These are phyloP conservation scores for Drosophila anomelani DNA, from an alignment of 2,888 invertebrate species.

Conservation along the genomic window DNA sequence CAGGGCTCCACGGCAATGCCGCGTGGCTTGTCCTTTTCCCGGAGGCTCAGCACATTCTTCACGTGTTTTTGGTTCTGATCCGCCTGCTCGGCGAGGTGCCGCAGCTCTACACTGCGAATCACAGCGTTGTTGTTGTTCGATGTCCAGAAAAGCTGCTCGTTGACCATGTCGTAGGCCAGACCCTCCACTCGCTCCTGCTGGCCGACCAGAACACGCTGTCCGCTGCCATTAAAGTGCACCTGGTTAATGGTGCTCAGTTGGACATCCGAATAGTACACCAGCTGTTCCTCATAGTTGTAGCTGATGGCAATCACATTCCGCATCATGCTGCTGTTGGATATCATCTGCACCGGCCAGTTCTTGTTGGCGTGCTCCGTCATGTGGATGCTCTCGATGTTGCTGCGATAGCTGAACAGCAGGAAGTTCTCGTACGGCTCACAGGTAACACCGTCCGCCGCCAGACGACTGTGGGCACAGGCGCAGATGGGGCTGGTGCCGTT, in stretches of 20 bases:
- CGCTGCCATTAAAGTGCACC: constrained; percentile 92
- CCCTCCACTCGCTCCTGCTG: constrained; percentile 95
- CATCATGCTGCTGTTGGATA: constrained; percentile 90
- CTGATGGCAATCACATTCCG: constrained; percentile 94
- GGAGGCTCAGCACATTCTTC: constrained; percentile 87
- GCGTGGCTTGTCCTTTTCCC: constrained; percentile 91
- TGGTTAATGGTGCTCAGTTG: constrained; percentile 93
- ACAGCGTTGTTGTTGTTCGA: constrained; percentile 92
- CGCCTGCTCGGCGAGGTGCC: constrained; percentile 55
- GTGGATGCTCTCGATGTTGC: constrained; percentile 92
- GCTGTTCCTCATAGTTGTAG: constrained; percentile 89
- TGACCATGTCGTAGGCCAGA: constrained; percentile 90
- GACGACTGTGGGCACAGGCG: constrained; percentile 93
- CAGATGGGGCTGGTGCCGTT: constrained; percentile 89
- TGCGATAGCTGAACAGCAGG: constrained; percentile 92
- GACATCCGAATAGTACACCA: constrained; percentile 95
- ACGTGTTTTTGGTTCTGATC: constrained; percentile 85
- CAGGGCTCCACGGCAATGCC: constrained; percentile 95
- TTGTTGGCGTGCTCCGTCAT: constrained; percentile 89
- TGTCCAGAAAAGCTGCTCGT: constrained; percentile 93
- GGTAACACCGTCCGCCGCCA: constrained; percentile 87
- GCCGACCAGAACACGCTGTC: constrained; percentile 89
- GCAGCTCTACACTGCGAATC: constrained; percentile 85
- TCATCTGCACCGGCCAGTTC: constrained; percentile 91
- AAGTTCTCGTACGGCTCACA: constrained; percentile 92